These are phyloP conservation scores for Hermaeophaga mercurialis DNA, from an alignment of 2,888 invertebrate genomes.

Conservation along the genomic window DNA sequence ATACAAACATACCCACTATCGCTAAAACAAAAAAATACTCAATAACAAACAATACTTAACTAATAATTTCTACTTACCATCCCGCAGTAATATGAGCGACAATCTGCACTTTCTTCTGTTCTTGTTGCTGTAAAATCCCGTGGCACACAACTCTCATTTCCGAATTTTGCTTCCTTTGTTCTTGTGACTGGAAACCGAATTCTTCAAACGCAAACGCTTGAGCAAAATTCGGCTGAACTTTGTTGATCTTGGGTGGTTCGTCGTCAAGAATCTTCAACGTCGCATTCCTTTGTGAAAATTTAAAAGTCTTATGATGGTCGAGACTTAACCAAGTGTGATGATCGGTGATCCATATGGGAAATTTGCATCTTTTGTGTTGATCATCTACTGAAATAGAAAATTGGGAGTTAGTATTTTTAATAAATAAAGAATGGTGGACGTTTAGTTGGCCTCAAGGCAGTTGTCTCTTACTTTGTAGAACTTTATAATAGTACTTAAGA, in stretches of 20 bases:
- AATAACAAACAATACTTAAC: background rate
- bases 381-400: constrained; percentile 64
- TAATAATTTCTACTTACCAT: constrained; percentile 64
- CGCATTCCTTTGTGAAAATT: constrained; percentile 75
- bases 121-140: constrained; percentile 63
- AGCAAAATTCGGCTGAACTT: constrained; percentile 38
- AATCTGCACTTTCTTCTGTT: constrained; percentile 67
- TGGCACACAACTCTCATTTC: constrained; percentile 69
- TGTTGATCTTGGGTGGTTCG: constrained; percentile 45
- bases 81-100: constrained; percentile 78
- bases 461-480: too few species aligned
- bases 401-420: background rate
- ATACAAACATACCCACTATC: constrained; percentile 82
- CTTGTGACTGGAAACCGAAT: constrained; percentile 53
- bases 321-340: constrained; percentile 82
- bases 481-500: too few species aligned
- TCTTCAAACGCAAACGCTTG: constrained; percentile 50
- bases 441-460: too few species aligned
- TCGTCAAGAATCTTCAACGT: constrained; percentile 62
- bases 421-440: too few species aligned
- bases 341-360: constrained; percentile 78
- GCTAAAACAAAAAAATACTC: constrained; percentile 59
- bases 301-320: constrained; percentile 74
- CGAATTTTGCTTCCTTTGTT: constrained; percentile 52
- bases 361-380: constrained; percentile 76